These are phyloP conservation scores for Papilio gigon DNA, from an alignment of 2,888 invertebrate genomes.

Conservation along the genomic window DNA sequence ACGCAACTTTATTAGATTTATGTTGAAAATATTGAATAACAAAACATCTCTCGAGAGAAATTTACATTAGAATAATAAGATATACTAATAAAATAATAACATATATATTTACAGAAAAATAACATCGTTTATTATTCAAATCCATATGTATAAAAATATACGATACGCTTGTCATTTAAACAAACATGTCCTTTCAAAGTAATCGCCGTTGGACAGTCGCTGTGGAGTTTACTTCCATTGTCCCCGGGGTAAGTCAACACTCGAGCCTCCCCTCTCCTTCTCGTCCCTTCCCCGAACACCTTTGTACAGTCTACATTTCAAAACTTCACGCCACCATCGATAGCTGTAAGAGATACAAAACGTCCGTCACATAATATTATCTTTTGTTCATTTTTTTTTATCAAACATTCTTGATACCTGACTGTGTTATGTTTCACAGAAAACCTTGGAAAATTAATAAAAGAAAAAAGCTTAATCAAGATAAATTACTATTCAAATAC, in stretches of 20 bases:
- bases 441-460: no score
- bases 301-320: conserved; percentile 70
- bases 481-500: no score
- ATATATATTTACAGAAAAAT: background rate
- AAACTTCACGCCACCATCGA: conserved; percentile 65
- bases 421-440: no score
- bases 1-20: background rate
- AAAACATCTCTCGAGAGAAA: no score
- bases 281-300: conserved; percentile 75
- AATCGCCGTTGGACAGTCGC: conserved; percentile 64
- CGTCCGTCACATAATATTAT: conserved; percentile 30
- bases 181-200: conserved; percentile 70
- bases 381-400: conserved; percentile 34
- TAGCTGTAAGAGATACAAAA: conserved; percentile 45
- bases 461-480: no score
- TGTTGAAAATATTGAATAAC: no score
- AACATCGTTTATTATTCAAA: background rate
- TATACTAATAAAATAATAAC: no score
- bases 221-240: conserved; percentile 73
- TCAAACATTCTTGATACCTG: no score
- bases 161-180: conserved; percentile 64
- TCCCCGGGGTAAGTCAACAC: conserved; percentile 73
- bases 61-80: no score
- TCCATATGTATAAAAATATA: conserved; percentile 28
- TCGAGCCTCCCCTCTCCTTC: conserved; percentile 49